Evolutionary conservation across 2,113 vertebrate genomes (phyloP).

Genomic region (Prochilodus magdalenae): DNA sequence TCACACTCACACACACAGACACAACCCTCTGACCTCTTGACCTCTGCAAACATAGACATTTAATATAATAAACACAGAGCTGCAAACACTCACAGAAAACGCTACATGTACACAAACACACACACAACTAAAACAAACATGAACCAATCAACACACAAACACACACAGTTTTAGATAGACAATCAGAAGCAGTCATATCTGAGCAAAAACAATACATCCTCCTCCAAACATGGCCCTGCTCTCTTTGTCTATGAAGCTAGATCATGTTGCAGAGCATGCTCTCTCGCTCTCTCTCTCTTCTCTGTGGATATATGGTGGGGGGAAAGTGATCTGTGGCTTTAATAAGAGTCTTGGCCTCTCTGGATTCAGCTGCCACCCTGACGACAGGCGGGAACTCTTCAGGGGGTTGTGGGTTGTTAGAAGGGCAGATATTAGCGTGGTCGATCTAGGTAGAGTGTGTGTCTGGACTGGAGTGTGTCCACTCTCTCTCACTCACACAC

Average conservation of each 20-base stretch:
- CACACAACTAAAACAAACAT: slow-evolving; percentile 39
- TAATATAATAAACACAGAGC: not conserved
- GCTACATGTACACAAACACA: slow-evolving; percentile 1
- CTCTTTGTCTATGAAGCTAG: slow-evolving; percentile 15
- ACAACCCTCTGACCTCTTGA: slow-evolving; percentile 22
- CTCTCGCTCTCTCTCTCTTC: slow-evolving; percentile 5
- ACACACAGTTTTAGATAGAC: not conserved
- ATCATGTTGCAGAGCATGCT: slow-evolving; percentile 44
- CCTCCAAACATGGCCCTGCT: not conserved
- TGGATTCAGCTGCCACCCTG: slow-evolving; percentile 97
- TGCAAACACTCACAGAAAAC: slow-evolving; percentile 1
- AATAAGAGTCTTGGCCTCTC: slow-evolving; percentile 94
- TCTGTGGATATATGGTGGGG: slow-evolving; percentile 77
- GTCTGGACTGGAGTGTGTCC: not conserved
- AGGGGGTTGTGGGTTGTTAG: slow-evolving; percentile 69
- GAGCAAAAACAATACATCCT: slow-evolving; percentile 5
- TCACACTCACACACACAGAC: slow-evolving; percentile 14
- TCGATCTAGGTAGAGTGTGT: not conserved
- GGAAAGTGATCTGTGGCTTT: slow-evolving; percentile 99
- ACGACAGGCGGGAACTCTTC: slow-evolving; percentile 73
- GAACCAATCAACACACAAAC: slow-evolving; percentile 48
- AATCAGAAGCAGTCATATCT: not conserved
- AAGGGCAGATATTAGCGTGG: slow-evolving; percentile 32
- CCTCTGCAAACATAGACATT: slow-evolving; percentile 11
- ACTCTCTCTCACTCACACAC: not conserved